Evolutionary conservation across 2,113 vertebrate genomes (phyloP).

Genomic region (Sylvia atricapilla): DNA sequence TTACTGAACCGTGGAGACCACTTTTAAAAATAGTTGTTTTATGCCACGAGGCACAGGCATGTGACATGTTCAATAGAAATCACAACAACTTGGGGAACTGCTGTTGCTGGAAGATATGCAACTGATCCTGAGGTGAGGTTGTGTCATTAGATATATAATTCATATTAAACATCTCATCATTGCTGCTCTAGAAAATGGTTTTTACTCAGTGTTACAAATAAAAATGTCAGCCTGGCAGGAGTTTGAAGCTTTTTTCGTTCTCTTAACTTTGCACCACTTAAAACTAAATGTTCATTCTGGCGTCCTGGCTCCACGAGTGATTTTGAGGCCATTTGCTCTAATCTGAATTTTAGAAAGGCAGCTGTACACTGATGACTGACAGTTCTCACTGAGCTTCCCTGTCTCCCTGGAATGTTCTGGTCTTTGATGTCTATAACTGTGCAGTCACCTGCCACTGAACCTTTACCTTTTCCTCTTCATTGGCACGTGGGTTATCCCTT

Average conservation of each 20-base stretch:
- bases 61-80: slow-evolving; percentile 10
- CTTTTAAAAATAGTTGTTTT: slow-evolving; percentile 16
- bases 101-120: background rate
- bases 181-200: background rate
- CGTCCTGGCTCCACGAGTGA: slow-evolving; percentile 15
- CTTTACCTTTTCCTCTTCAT: slow-evolving; percentile 34
- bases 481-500: background rate
- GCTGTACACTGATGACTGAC: slow-evolving; percentile 38
- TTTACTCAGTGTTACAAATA: slow-evolving; percentile 1
- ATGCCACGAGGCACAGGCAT: background rate
- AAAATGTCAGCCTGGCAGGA: slow-evolving; percentile 3
- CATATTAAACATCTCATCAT: background rate
- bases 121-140: background rate
- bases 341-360: slow-evolving; percentile 37
- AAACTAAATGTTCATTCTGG: background rate
- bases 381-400: slow-evolving; percentile 1
- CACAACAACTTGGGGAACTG: background rate
- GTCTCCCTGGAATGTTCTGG: background rate
- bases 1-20: background rate
- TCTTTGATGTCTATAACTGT: slow-evolving; percentile 3
- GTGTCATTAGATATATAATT: slow-evolving; percentile 25
- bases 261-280: background rate
- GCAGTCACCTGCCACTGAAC: slow-evolving; percentile 47
- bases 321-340: slow-evolving; percentile 36
- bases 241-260: background rate